Evolutionary conservation across 2,797 vertebrate genomes (phyloP).

Genomic region (Rhabdophis nuchalis): DNA sequence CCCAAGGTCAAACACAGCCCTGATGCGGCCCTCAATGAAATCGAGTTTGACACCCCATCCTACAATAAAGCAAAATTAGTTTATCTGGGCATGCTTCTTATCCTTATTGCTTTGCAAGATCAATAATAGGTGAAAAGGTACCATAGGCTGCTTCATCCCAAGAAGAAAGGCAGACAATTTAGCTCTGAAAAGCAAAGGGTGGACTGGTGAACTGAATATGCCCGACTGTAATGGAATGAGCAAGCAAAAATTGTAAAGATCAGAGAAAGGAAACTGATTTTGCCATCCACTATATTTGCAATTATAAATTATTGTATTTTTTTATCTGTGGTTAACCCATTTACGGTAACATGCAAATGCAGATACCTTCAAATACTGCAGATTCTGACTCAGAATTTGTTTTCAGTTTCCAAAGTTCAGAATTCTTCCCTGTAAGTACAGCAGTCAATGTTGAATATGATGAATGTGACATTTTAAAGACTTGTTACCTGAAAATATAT

Average conservation of each 20-base stretch:
- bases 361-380: background rate
- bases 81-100: background rate
- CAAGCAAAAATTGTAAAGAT: background rate
- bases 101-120: background rate
- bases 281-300: constrained; percentile 15
- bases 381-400: background rate
- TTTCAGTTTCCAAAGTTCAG: constrained; percentile 7
- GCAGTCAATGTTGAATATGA: background rate
- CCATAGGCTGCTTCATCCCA: background rate
- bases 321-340: constrained; percentile 3
- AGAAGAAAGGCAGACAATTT: background rate
- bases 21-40: too few relatives aligned
- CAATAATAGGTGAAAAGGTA: background rate
- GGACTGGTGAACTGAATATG: background rate
- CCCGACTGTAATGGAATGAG: background rate
- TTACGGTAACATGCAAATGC: constrained; percentile 16
- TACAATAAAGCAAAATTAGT: background rate
- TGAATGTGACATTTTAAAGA: background rate
- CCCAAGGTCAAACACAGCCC: too few relatives aligned
- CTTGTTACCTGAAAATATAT: background rate
- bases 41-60: too few relatives aligned
- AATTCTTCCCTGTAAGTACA: constrained; percentile 16
- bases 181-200: background rate
- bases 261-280: background rate
- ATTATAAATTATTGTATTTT: fast-evolving